Evolutionary conservation across 2,888 invertebrate genomes (phyloP).

Genomic region (Euphydryas editha): DNA sequence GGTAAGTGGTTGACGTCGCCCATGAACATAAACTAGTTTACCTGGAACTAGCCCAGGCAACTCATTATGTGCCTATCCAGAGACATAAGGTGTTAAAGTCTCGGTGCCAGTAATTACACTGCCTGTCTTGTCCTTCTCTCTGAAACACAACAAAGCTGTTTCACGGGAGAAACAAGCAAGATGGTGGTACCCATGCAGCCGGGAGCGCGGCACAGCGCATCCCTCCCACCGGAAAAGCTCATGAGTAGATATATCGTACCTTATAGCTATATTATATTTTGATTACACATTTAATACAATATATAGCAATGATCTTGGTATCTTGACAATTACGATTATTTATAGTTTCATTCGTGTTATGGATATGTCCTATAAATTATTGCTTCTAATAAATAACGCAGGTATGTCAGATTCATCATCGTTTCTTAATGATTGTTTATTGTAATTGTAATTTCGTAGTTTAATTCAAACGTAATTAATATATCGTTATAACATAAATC

Average conservation of each 20-base stretch:
- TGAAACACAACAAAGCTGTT: too few species aligned
- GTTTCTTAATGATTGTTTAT: conserved; percentile 4
- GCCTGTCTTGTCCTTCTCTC: too few species aligned
- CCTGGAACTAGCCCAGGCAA: too few species aligned
- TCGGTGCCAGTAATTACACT: too few species aligned
- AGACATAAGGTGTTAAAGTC: too few species aligned
- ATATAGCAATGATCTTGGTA: conserved; percentile 19
- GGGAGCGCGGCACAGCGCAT: too few species aligned
- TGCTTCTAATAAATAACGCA: conserved; percentile 11
- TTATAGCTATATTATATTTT: background rate
- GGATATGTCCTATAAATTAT: conserved; percentile 27
- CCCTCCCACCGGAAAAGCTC: too few species aligned
- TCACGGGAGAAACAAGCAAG: too few species aligned
- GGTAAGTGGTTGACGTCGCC: too few species aligned
- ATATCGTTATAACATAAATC: background rate
- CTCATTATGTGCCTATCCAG: too few species aligned
- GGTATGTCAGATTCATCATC: background rate
- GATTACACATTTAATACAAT: background rate
- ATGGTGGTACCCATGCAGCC: too few species aligned
- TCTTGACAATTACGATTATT: conserved; percentile 25
- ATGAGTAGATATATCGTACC: background rate
- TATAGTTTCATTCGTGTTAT: conserved; percentile 24
- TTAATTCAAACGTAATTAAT: background rate
- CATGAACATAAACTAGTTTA: too few species aligned
- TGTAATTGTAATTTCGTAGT: background rate